phyloP scores from a whole-genome alignment of 2,888 invertebrate genomes.

The Zeuzera pyrina region DNA sequence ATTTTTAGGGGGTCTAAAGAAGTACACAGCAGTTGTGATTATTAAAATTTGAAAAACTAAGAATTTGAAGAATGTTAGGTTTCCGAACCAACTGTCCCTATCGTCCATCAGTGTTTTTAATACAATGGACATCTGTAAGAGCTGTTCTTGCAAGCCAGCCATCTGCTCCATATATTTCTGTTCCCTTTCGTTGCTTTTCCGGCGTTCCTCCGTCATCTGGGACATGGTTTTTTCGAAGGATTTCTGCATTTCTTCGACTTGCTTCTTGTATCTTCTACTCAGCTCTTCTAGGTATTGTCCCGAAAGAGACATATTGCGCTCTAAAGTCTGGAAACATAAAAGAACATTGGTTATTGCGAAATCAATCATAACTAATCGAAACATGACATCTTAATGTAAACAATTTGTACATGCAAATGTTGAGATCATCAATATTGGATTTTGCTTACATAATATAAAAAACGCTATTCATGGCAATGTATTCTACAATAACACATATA shows the following conservation, averaged over 20 bases:
- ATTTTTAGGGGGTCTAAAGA: slow-evolving; percentile 60
- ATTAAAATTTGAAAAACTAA: slow-evolving; percentile 62
- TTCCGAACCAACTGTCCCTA: slow-evolving; percentile 76
- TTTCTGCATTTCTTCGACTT: slow-evolving; percentile 95
- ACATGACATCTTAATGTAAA: too few species aligned
- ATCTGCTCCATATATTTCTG: slow-evolving; percentile 86
- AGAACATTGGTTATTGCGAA: slow-evolving; percentile 1
- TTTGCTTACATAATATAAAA: too few species aligned
- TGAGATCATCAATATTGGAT: too few species aligned
- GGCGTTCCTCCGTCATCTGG: slow-evolving; percentile 80
- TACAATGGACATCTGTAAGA: slow-evolving; percentile 74
- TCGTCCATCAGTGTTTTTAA: slow-evolving; percentile 76
- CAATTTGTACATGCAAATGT: too few species aligned
- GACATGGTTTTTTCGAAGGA: slow-evolving; percentile 85
- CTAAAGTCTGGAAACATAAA: slow-evolving; percentile 80
- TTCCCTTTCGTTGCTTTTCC: slow-evolving; percentile 81
- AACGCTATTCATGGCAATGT: too few species aligned
- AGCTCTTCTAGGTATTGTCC: slow-evolving; percentile 97
- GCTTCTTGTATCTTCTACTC: slow-evolving; percentile 94
- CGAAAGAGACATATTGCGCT: slow-evolving; percentile 97
- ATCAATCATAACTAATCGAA: neutral
- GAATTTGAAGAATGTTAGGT: slow-evolving; percentile 71
- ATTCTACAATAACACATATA: too few species aligned
- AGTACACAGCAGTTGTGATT: slow-evolving; percentile 60
- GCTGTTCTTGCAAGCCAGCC: slow-evolving; percentile 75